Evolutionary conservation across 2,113 vertebrate genomes (phyloP), one percentile per base, ranked within the genome.

Genomic region (Cottus gobio): DNA sequence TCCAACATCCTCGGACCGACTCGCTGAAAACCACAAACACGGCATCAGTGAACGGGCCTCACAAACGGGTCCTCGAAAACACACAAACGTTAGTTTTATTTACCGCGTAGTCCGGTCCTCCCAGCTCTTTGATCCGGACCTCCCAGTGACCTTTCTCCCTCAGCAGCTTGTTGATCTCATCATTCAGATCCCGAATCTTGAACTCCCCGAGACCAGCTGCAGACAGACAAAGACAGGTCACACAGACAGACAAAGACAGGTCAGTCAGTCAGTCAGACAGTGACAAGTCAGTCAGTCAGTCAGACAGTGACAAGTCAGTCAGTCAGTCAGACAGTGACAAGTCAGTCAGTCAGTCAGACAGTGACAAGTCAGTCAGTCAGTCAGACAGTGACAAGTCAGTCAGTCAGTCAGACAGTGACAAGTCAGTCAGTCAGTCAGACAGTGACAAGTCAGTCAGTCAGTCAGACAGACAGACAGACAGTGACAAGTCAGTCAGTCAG

Each of bases 71-170:
- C 16, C 10, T 28, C 4, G 11, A 1, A 20, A 9, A 37, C 36
- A 37, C 30, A 2, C 18, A 34, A 1, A 34, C 58, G 4, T 22
- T 34, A 4, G 1, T 26, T 1, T 6, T 13, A 28, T 31, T 95
- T 89, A 98, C 97, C 56, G 89, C 94, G 24, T 98, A 98, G 88
- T 99, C 97, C 0, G 97, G 96, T 10, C 98, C 98, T 13, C 98
- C 96, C 0, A 99, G 94, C 56, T 99, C 98, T 80, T 95, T 97
- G 90, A 99, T 99, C 57, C 97, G 94, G 77, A 96, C 94, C 46
- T 99, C 97, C 98, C 98, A 99, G 91, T 99, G 98, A 60, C 98
- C 96, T 36, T 99, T 99, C 79, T 99, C 98, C 86, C 98, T 94
- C n/a, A 99, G 95, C 54, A 99, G 94, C 84, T 99, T 99, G 89